Percentiles rank a stretch among this genome's conserved stretches.
Conservation (phyloP, 2,888 invertebrate species). For the Leistus spinibarbis region DNA sequence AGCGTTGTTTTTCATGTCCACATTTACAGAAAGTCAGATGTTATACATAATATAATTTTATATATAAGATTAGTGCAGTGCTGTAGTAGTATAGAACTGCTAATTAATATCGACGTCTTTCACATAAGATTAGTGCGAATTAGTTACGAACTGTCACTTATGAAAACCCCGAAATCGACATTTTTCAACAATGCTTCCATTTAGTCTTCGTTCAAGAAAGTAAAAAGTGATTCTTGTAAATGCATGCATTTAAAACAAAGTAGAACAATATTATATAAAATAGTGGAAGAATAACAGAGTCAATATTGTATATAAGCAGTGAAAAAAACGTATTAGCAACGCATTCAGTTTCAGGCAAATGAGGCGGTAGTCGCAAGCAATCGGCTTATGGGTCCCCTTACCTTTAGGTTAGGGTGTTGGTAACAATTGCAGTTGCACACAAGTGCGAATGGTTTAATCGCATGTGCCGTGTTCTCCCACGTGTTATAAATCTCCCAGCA, state of each 20-base stretch:
- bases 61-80: not conserved
- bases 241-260: no score
- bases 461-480: conserved; percentile 37
- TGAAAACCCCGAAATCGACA: no score
- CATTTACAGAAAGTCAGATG: not conserved
- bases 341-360: not conserved
- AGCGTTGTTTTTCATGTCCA: not conserved
- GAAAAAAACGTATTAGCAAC: not conserved
- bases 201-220: no score
- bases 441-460: conserved; percentile 1
- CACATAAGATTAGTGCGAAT: no score
- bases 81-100: no score
- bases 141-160: no score
- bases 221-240: no score
- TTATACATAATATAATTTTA: not conserved
- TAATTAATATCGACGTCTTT: no score
- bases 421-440: conserved; percentile 27
- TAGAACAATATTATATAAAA: no score
- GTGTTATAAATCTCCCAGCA: conserved; percentile 45
- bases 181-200: no score
- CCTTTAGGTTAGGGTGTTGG: conserved; percentile 27
- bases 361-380: not conserved
- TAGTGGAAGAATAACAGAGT: no score
- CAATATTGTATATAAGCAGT: no score
- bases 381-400: not conserved